Evolutionary conservation across 2,888 invertebrate species (phyloP).

Genomic region (Nymphalis c-album): DNA sequence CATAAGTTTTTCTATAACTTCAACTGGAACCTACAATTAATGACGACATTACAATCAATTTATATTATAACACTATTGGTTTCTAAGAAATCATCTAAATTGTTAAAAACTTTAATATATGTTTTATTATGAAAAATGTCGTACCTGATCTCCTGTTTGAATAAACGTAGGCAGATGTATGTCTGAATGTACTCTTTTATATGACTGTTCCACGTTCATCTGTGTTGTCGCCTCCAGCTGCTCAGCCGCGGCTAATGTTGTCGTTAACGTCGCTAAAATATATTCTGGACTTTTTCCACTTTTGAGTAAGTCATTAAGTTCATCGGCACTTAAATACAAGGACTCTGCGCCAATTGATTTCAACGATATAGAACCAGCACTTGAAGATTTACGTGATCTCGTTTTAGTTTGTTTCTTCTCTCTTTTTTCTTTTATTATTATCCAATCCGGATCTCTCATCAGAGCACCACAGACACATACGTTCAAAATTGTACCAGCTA

Average conservation of each 20-base stretch:
- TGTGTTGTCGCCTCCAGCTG: slow-evolving; percentile 69
- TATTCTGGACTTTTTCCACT: slow-evolving; percentile 85
- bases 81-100: too few relatives aligned
- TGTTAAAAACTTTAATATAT: neutral
- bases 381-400: slow-evolving; percentile 70
- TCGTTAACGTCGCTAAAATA: slow-evolving; percentile 82
- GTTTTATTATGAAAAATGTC: slow-evolving; percentile 11
- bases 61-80: neutral
- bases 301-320: slow-evolving; percentile 84
- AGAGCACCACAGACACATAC: slow-evolving; percentile 92
- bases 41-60: neutral
- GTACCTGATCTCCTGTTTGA: slow-evolving; percentile 85
- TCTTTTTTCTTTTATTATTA: slow-evolving; percentile 83
- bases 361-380: slow-evolving; percentile 75
- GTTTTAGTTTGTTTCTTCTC: slow-evolving; percentile 65
- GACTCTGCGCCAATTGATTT: slow-evolving; percentile 75
- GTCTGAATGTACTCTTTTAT: slow-evolving; percentile 82
- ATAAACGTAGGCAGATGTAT: slow-evolving; percentile 90
- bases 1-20: slow-evolving; percentile 85
- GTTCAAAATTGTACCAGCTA: slow-evolving; percentile 91
- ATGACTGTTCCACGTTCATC: slow-evolving; percentile 67
- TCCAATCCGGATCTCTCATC: slow-evolving; percentile 94
- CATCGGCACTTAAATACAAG: slow-evolving; percentile 82
- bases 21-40: slow-evolving; percentile 83
- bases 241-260: slow-evolving; percentile 78